Evolutionary conservation across 2,113 vertebrate species (phyloP).

Genomic region (Pseudopipra pipra): DNA sequence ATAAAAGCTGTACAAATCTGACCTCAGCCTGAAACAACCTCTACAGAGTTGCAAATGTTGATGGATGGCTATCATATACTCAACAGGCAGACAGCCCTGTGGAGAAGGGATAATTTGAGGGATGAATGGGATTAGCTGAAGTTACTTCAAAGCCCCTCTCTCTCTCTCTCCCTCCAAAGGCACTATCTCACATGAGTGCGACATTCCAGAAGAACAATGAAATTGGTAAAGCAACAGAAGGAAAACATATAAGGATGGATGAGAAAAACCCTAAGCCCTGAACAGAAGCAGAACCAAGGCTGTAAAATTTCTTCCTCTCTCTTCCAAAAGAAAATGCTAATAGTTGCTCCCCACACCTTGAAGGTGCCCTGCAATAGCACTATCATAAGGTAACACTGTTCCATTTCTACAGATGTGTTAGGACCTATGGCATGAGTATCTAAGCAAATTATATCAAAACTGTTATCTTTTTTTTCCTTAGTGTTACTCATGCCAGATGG

Average conservation of each 20-base stretch:
- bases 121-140: not conserved
- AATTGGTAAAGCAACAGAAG: not conserved
- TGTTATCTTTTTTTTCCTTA: not conserved
- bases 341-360: not conserved
- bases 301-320: not conserved
- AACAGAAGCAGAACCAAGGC: not conserved
- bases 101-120: not conserved
- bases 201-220: not conserved
- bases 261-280: not conserved
- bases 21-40: not conserved
- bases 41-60: not conserved
- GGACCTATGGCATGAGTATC: not conserved
- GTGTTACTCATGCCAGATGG: slow-evolving; percentile 43
- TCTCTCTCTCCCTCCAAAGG: not conserved
- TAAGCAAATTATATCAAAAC: not conserved
- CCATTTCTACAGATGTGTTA: not conserved
- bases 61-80: not conserved
- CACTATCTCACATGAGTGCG: not conserved
- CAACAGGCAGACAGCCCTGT: rapidly evolving
- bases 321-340: not conserved
- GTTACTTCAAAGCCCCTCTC: not conserved
- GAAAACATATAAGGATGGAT: not conserved
- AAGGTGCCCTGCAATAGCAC: not conserved
- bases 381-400: not conserved
- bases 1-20: not conserved